phyloP scores from a whole-genome alignment of 2,113 vertebrate genomes.

The Nymphicus hollandicus region DNA sequence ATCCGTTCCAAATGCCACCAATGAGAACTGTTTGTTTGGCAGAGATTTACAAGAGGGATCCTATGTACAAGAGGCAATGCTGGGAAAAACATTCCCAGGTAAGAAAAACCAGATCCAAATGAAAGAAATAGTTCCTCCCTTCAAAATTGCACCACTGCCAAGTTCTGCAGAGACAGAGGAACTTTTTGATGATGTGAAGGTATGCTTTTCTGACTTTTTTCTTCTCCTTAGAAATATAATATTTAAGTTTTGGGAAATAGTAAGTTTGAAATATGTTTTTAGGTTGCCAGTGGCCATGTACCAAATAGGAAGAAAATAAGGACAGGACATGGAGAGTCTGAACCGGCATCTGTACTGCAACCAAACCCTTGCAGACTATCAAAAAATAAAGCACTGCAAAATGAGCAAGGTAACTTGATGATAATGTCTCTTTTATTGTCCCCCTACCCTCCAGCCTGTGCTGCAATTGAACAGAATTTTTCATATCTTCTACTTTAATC shows the following conservation, averaged over 20 bases:
- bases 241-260: constrained; percentile 5
- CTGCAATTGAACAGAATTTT: background rate
- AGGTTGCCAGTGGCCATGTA: constrained; percentile 70
- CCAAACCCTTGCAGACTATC: constrained; percentile 78
- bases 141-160: constrained; percentile 53
- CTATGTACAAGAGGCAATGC: constrained; percentile 41
- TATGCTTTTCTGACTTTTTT: constrained; percentile 33
- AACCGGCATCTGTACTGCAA: constrained; percentile 81
- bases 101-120: constrained; percentile 50
- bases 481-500: background rate
- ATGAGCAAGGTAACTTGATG: constrained; percentile 68
- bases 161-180: constrained; percentile 56
- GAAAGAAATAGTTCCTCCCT: constrained; percentile 67
- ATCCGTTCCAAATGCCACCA: constrained; percentile 17
- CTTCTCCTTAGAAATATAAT: background rate
- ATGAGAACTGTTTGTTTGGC: constrained; percentile 15
- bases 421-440: background rate
- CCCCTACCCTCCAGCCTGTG: background rate
- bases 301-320: constrained; percentile 71
- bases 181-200: constrained; percentile 69
- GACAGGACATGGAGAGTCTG: constrained; percentile 67
- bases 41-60: constrained; percentile 55
- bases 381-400: constrained; percentile 66
- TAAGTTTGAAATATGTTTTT: constrained; percentile 63
- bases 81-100: constrained; percentile 53